phyloP scores from a whole-genome alignment of 2,888 invertebrate genomes.

The Caenorhabditis doughertyi region DNA sequence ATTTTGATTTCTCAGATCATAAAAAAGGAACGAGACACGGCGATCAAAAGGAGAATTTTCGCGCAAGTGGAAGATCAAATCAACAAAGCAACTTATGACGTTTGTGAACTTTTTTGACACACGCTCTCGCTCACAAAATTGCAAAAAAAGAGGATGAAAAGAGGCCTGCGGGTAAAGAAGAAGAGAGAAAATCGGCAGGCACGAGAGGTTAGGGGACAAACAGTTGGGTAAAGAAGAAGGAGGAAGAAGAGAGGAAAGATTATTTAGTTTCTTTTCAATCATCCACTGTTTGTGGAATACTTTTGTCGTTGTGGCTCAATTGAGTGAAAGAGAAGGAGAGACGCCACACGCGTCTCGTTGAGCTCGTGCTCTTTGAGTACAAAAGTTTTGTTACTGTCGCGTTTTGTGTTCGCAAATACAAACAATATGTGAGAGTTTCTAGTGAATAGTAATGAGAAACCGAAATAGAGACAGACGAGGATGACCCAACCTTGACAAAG shows the following conservation, averaged over 20 bases:
- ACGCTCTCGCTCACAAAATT: constrained; percentile 40
- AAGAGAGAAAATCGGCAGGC: constrained; percentile 30
- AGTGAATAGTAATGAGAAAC: constrained; percentile 8
- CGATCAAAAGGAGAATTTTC: constrained; percentile 39
- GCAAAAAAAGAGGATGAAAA: constrained; percentile 18
- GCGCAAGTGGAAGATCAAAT: constrained; percentile 57
- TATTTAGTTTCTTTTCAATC: constrained; percentile 57
- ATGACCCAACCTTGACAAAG: constrained; percentile 39
- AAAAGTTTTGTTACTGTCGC: constrained; percentile 38
- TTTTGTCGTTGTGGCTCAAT: constrained; percentile 32
- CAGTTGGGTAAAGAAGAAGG: constrained; percentile 30
- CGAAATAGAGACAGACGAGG: constrained; percentile 39
- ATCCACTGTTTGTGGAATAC: constrained; percentile 57
- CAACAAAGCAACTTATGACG: constrained; percentile 63
- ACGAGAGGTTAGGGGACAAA: constrained; percentile 49
- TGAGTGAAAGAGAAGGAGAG: not conserved
- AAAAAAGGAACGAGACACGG: constrained; percentile 13
- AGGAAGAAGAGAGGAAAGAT: constrained; percentile 43
- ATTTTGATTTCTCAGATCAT: constrained; percentile 13
- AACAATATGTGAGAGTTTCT: constrained; percentile 1
- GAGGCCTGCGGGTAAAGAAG: constrained; percentile 14
- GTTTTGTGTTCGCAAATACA: constrained; percentile 11
- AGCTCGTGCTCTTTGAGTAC: constrained; percentile 57
- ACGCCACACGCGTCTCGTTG: not conserved
- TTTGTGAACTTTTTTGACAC: constrained; percentile 63